Base-by-base conservation (phyloP, 2,888 invertebrate genomes). In the Hemistola chrysoprasaria region DNA sequence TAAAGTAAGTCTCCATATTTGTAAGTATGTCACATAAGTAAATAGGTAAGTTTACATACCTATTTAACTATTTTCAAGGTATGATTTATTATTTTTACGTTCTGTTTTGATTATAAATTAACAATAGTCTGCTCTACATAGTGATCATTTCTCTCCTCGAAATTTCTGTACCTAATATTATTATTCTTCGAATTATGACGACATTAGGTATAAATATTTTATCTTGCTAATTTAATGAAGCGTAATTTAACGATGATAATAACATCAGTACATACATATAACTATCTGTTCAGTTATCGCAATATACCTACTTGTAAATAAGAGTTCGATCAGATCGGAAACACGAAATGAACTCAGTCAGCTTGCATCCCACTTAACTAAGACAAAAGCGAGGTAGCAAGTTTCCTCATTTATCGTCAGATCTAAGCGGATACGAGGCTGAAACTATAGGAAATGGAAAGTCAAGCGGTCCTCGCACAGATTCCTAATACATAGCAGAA, bases 401-500 rank as follows among this genome's bases (percentile, higher is more conserved):
- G 69, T 76, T 77, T 70, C 68, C 71, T 76, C 77, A 76, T 81
- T 81, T 78, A 78, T 76, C 66, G 69, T 56, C 50, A 73, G 71
- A 72, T 79, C 71, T 71, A 68, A 53, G 53, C 71, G 76, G 81
- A 77, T 78, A 73, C 61, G 63, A 61, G 42, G 50, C 55, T 54
- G 65, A 71, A 44, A 30, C 66, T 62, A 62, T 59, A 65, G 80
- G 77, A 81, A 81, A 83, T 82, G 77, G 78, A 83, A 80, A 81
- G 81, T 78, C 77, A 78, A 81, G 74, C 71, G 65, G 64, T 69
- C 68, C 71, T 69, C 67, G 64, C 66, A 57, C 58, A 62, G 58
- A 79, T 76, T 67, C 57, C 58, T 61, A 58, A 79, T 76, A 77
- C 77, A 74, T 75, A 44, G 53, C 51, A 53, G 51, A 56, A 56